Evolutionary conservation across 23 tunicate species (phyloP).

Genomic region (Botrylloides violaceus): DNA sequence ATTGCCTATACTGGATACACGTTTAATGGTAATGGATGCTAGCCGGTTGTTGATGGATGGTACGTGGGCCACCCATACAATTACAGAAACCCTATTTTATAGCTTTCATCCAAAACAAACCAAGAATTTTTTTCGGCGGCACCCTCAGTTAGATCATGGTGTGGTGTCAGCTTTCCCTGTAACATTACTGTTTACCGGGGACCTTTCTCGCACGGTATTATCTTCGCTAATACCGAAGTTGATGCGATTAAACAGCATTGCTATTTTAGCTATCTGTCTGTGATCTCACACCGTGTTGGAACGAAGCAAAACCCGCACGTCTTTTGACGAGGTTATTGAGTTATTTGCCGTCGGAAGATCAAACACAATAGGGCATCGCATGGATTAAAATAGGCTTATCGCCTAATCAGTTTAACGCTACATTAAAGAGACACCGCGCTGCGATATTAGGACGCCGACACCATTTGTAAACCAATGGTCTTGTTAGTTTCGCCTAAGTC

Average conservation of each 20-base stretch:
- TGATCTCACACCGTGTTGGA: too few relatives aligned
- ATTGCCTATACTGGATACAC: too few relatives aligned
- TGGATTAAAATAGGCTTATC: not conserved
- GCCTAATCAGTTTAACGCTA: not conserved
- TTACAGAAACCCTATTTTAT: not conserved
- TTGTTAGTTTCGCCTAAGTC: too few relatives aligned
- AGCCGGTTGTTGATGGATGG: not conserved
- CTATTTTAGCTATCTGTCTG: not conserved
- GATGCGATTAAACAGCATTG: not conserved
- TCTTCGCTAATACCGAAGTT: not conserved
- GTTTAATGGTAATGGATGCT: not conserved
- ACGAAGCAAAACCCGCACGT: too few relatives aligned
- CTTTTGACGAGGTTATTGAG: too few relatives aligned
- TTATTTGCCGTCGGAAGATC: not conserved
- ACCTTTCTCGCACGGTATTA: not conserved
- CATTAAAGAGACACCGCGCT: not conserved
- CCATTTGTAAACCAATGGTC: not conserved
- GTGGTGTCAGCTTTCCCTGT: too few relatives aligned
- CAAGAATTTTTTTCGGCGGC: not conserved
- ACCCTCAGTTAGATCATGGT: not conserved
- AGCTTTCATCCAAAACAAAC: not conserved
- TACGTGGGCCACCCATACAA: not conserved
- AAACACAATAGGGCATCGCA: not conserved
- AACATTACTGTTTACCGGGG: too few relatives aligned
- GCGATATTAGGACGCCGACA: not conserved